Conservation (phyloP, 2,113 vertebrate genomes). For the Microtus oregoni region DNA sequence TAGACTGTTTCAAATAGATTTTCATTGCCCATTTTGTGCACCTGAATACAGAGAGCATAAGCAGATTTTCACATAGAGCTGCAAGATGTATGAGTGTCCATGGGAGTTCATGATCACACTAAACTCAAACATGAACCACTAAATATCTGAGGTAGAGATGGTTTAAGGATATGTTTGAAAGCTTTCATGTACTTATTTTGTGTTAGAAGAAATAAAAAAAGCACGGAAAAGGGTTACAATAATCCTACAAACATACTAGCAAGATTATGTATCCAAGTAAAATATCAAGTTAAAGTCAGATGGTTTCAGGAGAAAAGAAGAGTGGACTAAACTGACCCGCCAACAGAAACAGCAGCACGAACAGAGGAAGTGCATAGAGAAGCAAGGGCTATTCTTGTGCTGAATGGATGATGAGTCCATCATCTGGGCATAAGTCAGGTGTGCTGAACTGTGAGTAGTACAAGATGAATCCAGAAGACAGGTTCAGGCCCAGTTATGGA, state of each 20-base stretch:
- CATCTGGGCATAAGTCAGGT: background rate
- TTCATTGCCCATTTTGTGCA: background rate
- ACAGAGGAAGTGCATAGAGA: background rate
- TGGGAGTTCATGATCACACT: background rate
- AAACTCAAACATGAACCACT: conserved; percentile 12
- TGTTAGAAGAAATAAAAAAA: conserved; percentile 38
- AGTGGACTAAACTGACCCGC: background rate
- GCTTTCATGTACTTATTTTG: background rate
- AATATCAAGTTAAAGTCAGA: background rate
- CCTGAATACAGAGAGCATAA: background rate
- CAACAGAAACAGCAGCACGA: background rate
- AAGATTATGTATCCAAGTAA: background rate
- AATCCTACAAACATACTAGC: background rate
- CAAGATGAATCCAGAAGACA: background rate
- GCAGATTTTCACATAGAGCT: conserved; percentile 34
- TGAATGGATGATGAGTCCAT: background rate
- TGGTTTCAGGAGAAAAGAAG: conserved; percentile 8
- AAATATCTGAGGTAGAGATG: background rate
- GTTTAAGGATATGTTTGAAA: background rate
- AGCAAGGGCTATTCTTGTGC: background rate
- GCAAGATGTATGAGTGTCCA: background rate
- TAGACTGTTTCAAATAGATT: conserved; percentile 20
- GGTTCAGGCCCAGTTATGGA: background rate
- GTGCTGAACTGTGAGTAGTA: background rate
- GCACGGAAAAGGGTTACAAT: background rate